These are phyloP conservation scores for Tipula confusa DNA, from an alignment of 2,888 invertebrate genomes.

Conservation along the genomic window DNA sequence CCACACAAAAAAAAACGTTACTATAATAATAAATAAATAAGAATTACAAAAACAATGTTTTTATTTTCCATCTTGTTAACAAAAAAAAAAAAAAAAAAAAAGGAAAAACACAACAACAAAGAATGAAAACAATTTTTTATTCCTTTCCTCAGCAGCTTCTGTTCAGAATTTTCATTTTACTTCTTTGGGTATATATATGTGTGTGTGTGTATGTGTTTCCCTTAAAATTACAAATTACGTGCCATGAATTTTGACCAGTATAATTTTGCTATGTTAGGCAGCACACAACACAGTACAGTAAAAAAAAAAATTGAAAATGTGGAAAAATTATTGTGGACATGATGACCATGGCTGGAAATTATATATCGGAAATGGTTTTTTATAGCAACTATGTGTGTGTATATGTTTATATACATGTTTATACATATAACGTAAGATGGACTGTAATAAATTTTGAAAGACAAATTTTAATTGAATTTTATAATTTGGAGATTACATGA, in stretches of 20 bases:
- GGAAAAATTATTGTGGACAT: conserved; percentile 16
- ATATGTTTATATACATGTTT: not conserved
- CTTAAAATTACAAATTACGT: conserved; percentile 31
- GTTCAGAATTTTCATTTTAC: conserved; percentile 4
- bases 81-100: too few species aligned
- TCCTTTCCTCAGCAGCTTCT: not conserved
- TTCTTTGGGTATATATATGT: too few species aligned
- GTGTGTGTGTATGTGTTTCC: conserved; percentile 27
- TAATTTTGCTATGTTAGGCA: conserved; percentile 21
- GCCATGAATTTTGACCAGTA: conserved; percentile 30
- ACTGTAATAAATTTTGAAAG: not conserved
- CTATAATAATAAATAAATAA: conserved; percentile 1
- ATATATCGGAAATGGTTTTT: not conserved
- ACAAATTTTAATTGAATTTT: conserved; percentile 25
- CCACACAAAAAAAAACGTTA: not conserved
- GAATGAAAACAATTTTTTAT: conserved; percentile 20
- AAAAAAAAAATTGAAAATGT: not conserved
- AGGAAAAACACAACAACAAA: too few species aligned
- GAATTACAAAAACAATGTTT: not conserved
- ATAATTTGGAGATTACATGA: not conserved
- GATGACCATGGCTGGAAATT: conserved; percentile 16
- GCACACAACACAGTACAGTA: not conserved
- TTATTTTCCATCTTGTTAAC: not conserved
- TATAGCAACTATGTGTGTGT: not conserved
- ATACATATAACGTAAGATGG: not conserved